Conservation (phyloP, 2,797 vertebrate species). For the Eremophila alpestris region DNA sequence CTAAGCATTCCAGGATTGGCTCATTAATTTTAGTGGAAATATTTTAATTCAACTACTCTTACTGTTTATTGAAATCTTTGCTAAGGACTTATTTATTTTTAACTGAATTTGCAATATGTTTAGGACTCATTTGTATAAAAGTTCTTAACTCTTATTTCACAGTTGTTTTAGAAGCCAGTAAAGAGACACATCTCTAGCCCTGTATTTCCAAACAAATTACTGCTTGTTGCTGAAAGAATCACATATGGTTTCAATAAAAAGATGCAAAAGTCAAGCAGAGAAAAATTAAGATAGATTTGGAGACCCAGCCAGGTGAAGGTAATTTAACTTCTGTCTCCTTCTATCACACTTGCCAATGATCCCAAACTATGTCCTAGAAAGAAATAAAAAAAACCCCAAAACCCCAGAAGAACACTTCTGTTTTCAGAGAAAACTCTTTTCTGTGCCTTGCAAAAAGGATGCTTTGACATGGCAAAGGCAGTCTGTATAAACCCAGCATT, state of each 20-base stretch:
- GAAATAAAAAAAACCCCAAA: not conserved
- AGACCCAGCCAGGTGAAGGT: not conserved
- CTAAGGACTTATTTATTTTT: constrained; percentile 55
- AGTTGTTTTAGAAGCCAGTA: constrained; percentile 5
- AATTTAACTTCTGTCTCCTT: not conserved
- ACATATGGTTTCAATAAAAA: constrained; percentile 26
- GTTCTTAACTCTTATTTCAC: constrained; percentile 18
- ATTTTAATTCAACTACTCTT: constrained; percentile 32
- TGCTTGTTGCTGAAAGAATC: not conserved
- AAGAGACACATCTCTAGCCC: constrained; percentile 6
- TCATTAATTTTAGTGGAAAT: constrained; percentile 45
- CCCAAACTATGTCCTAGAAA: not conserved
- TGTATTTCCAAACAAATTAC: constrained; percentile 39
- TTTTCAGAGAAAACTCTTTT: not conserved
- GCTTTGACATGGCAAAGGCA: not conserved
- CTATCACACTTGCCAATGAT: not conserved
- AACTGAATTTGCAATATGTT: constrained; percentile 38
- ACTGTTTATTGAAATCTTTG: constrained; percentile 14
- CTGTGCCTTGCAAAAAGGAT: not conserved
- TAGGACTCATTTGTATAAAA: constrained; percentile 24
- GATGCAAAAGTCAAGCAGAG: not conserved
- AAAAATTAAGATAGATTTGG: constrained; percentile 20
- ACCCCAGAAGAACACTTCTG: not conserved
- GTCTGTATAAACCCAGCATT: not conserved
- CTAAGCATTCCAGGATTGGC: constrained; percentile 46